Evolutionary conservation across 2,797 vertebrate genomes (phyloP), one percentile per base, ranked within the genome.

Genomic region (Gymnoscopelus microlampas): DNA sequence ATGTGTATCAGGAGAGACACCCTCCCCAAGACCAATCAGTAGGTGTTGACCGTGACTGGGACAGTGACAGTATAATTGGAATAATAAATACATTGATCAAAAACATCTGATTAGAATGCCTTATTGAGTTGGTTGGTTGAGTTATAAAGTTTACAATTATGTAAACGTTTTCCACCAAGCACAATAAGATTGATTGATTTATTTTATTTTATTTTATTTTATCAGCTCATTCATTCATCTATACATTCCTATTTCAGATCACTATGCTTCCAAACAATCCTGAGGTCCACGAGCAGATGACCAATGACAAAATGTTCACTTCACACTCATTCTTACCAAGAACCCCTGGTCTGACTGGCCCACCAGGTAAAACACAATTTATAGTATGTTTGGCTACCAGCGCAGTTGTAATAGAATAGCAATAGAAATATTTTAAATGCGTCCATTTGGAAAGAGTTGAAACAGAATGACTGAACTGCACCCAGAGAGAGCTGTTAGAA

Each of bases 291-390:
- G 95, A 98, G 80, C 95, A 98, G 79, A 95, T 95, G 90, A 95
- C 94, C 26, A 94, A 87, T 12, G 93, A 96, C 80, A 98, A 98
- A 85, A 91, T 93, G 60, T 81, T 95, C 83, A 94, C 94, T 1
- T 93, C 96, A 11, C 93, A 95, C 1, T 66, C 95, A 29, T 96
- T 96, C 77, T 89, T 96, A 51, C 93, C 95, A n/a, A 97, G 97
- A 4, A 96, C 96, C 47, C 94, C 94, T 11, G 98, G 97, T 64
- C 93, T 94, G 63, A 95, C 96, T 24, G 98, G 98, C 32, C 95
- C 94, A 64, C 93, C 96, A 75, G 98, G 98, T 98, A 89, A 94
- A 86, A 78, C 55, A 50, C 11, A 23, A 29, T 3, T 29, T 29
- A 29, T n/a, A 23, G 62, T 72, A n/a, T 53, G 56, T 56, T 8